phyloP scores from a whole-genome alignment of 1,140 invertebrate species.

The Papilio dardanus region DNA sequence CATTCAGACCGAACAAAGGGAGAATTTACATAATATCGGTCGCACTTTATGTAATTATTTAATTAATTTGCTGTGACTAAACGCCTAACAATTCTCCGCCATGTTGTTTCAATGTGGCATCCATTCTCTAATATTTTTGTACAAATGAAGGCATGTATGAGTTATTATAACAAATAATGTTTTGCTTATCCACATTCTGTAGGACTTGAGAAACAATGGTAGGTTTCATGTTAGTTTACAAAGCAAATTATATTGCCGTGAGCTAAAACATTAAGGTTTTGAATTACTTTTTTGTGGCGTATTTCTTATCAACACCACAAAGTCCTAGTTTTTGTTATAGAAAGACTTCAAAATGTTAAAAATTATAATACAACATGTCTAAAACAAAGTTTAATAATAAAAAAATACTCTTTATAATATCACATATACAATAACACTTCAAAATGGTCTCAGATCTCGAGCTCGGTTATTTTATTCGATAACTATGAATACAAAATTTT shows the following conservation, averaged over 20 bases:
- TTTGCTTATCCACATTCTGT: not conserved
- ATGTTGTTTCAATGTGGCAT: not conserved
- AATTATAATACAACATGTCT: not conserved
- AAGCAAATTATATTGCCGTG: not conserved
- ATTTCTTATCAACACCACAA: not conserved
- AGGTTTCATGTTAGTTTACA: not conserved
- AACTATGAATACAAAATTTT: not conserved
- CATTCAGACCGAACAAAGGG: not conserved
- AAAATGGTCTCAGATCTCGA: not conserved
- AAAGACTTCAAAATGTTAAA: not conserved
- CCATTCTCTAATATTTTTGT: not conserved
- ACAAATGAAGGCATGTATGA: not conserved
- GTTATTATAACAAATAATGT: not conserved
- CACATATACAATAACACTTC: constrained; percentile 6
- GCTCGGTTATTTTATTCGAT: not conserved
- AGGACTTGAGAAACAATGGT: not conserved
- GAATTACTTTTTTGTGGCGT: not conserved
- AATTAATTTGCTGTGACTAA: not conserved
- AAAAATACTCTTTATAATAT: constrained; percentile 20
- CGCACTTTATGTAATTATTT: not conserved
- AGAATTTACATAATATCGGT: not conserved
- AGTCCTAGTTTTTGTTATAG: not conserved
- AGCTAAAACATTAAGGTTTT: constrained; percentile 3
- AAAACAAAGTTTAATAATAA: constrained; percentile 23
- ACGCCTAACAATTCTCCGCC: not conserved